Conservation (phyloP, 2,797 vertebrate species). For the Sebastes melanostomus region DNA sequence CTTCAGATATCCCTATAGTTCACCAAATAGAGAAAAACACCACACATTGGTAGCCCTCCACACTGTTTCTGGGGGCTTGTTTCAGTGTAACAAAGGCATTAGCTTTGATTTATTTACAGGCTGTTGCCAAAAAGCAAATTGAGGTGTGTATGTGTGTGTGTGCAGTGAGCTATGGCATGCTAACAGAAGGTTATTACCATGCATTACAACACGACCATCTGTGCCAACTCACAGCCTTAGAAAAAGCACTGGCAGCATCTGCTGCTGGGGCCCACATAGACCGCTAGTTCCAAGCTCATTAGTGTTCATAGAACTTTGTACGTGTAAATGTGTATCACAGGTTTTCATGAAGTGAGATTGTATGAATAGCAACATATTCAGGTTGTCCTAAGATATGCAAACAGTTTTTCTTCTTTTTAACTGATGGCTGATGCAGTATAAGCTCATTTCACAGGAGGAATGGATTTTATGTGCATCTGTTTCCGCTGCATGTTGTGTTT, state of each 20-base stretch:
- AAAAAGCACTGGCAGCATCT: constrained; percentile 1
- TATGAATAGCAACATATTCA: not conserved
- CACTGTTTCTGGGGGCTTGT: not conserved
- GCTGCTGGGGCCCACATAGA: not conserved
- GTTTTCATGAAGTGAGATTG: not conserved
- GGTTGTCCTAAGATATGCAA: not conserved
- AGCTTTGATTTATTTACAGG: not conserved
- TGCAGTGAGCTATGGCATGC: not conserved
- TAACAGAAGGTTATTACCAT: not conserved
- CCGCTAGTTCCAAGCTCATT: not conserved
- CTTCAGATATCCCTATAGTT: not conserved
- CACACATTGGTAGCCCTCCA: not conserved
- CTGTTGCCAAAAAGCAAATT: not conserved
- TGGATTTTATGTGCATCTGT: not conserved
- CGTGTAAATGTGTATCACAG: not conserved
- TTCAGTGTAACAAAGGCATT: not conserved
- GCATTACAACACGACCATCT: constrained; percentile 4
- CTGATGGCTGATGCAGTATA: not conserved
- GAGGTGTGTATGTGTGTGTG: not conserved
- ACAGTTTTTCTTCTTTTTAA: not conserved
- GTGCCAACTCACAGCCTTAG: not conserved
- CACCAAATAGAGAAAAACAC: not conserved
- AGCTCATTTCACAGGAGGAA: not conserved
- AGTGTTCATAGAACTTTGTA: not conserved
- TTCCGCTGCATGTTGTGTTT: not conserved